These are phyloP conservation scores for Tortricodes alternella DNA, from an alignment of 2,888 invertebrate species.

Conservation along the genomic window DNA sequence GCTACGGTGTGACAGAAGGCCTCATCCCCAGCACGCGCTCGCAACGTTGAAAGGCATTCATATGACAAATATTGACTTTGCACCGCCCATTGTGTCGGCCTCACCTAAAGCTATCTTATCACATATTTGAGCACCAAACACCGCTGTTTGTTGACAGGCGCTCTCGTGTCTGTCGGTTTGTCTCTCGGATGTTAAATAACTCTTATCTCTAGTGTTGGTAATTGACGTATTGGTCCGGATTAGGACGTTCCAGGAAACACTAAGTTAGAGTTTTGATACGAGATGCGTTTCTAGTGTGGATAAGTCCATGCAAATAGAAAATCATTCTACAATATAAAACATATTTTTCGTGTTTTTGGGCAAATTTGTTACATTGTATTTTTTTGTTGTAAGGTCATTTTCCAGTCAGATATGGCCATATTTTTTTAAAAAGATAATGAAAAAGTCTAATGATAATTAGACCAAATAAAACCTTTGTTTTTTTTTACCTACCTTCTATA, in stretches of 20 bases:
- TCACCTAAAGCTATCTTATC: constrained; percentile 79
- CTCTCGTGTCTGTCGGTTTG: constrained; percentile 75
- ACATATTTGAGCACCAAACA: constrained; percentile 74
- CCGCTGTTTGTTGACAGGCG: constrained; percentile 73
- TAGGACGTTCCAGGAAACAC: constrained; percentile 42
- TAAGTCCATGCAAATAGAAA: background rate
- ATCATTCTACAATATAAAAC: too few species aligned
- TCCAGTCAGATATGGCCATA: too few species aligned
- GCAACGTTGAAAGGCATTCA: constrained; percentile 72
- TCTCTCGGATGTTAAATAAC: constrained; percentile 57
- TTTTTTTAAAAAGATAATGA: too few species aligned
- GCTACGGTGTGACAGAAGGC: constrained; percentile 51
- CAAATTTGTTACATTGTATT: too few species aligned
- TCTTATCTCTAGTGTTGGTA: constrained; percentile 52
- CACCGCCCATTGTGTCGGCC: constrained; percentile 76
- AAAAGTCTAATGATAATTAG: too few species aligned
- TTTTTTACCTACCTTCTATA: too few species aligned
- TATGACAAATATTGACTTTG: constrained; percentile 72
- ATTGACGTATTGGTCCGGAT: constrained; percentile 69
- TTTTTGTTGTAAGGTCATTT: too few species aligned
- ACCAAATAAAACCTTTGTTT: too few species aligned
- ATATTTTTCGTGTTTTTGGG: too few species aligned
- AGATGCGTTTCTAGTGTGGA: constrained; percentile 34
- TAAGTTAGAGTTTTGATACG: constrained; percentile 37
- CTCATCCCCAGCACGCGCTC: constrained; percentile 65